Base-by-base conservation (phyloP, 2,113 vertebrate genomes). In the Pundamilia nyererei region DNA sequence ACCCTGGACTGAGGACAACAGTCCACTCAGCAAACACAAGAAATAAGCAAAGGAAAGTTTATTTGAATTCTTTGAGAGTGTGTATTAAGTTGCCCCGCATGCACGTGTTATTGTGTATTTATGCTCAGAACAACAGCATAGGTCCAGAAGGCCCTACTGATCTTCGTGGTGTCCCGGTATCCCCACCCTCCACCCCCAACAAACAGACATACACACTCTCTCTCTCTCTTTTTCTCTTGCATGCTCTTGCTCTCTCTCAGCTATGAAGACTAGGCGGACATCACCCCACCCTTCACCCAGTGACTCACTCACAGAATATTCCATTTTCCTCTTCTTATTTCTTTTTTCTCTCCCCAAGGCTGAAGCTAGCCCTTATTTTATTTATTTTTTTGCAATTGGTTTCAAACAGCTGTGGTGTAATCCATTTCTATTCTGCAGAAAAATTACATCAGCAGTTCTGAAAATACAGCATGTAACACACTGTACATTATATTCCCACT, bases 291-390 rank as follows among this genome's bases (percentile, higher is more conserved):
- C 89, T 87, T 89, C 85, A 80, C 77, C 55, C 81, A 42, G 84
- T 95, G 95, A 96, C 94, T 96, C 96, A 96, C 90, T 90, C 85
- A 80, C 81, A 88, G 92, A 94, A 93, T 90, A 94, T 95, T 93
- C 86, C 80, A 83, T 91, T 93, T 93, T 93, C 91, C 86, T 83
- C 84, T 81, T 88, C 79, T 87, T 80, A 84, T 83, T 91, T 89
- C 42, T 91, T 88, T 92, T 88, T 86, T 87, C 82, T 83, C 47
- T 85, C 89, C 92, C 81, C 85, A 88, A 87, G 86, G 87, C 80
- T 91, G 55, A 81, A 91, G 81, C 77, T 84, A 89, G 93, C 89
- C 80, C 55, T 89, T 89, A 84, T 90, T 87, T 56, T 26, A 26
- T 13, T 58, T 29, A 4, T 4, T 26, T 29, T 87, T 92, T 79